A percentile compares a stretch with the other conserved stretches of the same genome.
These are phyloP conservation scores for Thymelicus acteon DNA, from an alignment of 2,888 invertebrate species.

Conservation along the genomic window DNA sequence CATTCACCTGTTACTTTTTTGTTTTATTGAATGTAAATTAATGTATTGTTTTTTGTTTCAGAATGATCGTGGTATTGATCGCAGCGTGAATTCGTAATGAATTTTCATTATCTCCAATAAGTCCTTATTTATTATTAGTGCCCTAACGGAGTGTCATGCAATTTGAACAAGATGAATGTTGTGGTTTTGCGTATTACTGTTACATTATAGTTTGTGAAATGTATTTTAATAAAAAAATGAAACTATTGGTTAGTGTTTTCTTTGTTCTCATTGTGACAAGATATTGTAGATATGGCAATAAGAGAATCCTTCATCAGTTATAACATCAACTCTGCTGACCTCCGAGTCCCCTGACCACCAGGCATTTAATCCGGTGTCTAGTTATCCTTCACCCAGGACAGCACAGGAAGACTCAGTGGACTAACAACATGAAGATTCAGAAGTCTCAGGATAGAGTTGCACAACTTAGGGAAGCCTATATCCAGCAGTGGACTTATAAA, in stretches of 20 bases:
- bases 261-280: slow-evolving; percentile 5
- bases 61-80: slow-evolving; percentile 81
- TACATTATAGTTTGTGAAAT: slow-evolving; percentile 55
- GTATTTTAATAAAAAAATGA: slow-evolving; percentile 73
- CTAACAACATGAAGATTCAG: no score
- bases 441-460: no score
- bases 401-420: no score
- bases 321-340: no score
- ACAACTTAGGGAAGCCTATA: no score
- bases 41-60: slow-evolving; percentile 60
- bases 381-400: no score
- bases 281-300: no score
- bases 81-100: slow-evolving; percentile 63
- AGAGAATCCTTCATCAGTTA: no score
- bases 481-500: no score
- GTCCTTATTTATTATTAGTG: slow-evolving; percentile 65
- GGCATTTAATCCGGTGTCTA: no score
- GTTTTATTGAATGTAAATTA: not conserved
- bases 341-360: no score
- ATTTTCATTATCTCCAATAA: slow-evolving; percentile 56
- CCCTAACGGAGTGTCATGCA: slow-evolving; percentile 48
- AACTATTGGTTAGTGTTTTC: slow-evolving; percentile 34
- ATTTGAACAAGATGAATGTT: slow-evolving; percentile 51
- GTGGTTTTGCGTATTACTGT: slow-evolving; percentile 34
- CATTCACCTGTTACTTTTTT: no score